Evolutionary conservation across 2,113 vertebrate species (phyloP).

Genomic region (Athene cunicularia): DNA sequence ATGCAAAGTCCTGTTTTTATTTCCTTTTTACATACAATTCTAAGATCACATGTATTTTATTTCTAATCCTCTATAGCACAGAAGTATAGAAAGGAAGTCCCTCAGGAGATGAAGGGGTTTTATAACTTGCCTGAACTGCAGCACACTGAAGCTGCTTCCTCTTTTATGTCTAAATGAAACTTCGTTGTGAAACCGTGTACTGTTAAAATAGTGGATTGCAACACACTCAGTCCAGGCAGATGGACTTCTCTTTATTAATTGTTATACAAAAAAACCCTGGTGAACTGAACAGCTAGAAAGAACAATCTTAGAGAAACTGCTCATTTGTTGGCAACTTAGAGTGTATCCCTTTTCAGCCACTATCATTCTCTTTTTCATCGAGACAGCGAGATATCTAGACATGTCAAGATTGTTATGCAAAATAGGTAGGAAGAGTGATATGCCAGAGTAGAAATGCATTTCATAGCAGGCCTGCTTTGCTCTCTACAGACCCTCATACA

Average conservation of each 20-base stretch:
- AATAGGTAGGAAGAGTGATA: not conserved
- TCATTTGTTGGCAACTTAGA: not conserved
- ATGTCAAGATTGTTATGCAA: not conserved
- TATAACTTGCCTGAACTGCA: slow-evolving; percentile 63
- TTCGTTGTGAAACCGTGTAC: slow-evolving; percentile 63
- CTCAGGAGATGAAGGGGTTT: slow-evolving; percentile 43
- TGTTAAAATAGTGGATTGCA: slow-evolving; percentile 63
- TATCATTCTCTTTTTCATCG: not conserved
- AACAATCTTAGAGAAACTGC: not conserved
- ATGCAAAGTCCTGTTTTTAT: not conserved
- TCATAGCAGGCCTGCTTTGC: not conserved
- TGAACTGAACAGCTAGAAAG: not conserved
- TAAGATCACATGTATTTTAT: slow-evolving; percentile 43
- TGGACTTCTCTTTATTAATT: not conserved
- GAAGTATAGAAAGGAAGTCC: slow-evolving; percentile 72
- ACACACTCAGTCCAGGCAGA: not conserved
- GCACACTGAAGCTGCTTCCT: slow-evolving; percentile 65
- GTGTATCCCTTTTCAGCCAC: not conserved
- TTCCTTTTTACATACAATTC: slow-evolving; percentile 42
- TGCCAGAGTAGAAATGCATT: not conserved
- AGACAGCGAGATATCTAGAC: not conserved
- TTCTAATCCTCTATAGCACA: slow-evolving; percentile 33
- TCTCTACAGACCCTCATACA: not conserved
- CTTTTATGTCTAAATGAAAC: slow-evolving; percentile 75
- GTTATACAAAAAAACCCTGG: not conserved